phyloP scores from a whole-genome alignment of 30 jellyfish, hydroid and myxozoan genomes.

The Cassiopea xamachana region DNA sequence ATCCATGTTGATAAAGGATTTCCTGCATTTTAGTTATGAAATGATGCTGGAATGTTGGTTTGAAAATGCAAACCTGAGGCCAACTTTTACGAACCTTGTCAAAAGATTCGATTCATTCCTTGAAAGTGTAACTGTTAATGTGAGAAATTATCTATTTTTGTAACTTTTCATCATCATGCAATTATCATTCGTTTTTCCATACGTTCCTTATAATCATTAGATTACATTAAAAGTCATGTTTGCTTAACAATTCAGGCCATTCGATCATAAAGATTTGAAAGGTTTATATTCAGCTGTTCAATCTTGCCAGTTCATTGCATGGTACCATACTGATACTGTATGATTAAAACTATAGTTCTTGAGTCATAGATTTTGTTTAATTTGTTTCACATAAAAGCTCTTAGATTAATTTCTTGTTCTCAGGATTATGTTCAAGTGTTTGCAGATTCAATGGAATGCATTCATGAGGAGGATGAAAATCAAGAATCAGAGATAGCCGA shows the following conservation, averaged over 20 bases:
- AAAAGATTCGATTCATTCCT: slow-evolving; percentile 28
- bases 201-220: too few species aligned
- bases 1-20: too few species aligned
- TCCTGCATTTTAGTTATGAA: slow-evolving; percentile 37
- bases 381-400: neutral
- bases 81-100: slow-evolving; percentile 47
- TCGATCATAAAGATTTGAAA: neutral
- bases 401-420: neutral
- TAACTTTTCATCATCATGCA: neutral
- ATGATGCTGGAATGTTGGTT: slow-evolving; percentile 75
- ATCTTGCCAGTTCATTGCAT: neutral
- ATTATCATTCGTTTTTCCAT: too few species aligned
- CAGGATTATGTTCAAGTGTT: slow-evolving; percentile 46
- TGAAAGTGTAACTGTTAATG: slow-evolving; percentile 38
- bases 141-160: neutral
- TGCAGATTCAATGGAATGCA: slow-evolving; percentile 52
- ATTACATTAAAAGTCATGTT: too few species aligned
- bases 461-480: slow-evolving; percentile 46
- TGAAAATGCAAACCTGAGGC: slow-evolving; percentile 71
- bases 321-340: neutral
- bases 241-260: too few species aligned
- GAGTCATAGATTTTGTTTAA: neutral
- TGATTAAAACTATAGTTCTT: too few species aligned
- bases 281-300: neutral
- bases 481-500: slow-evolving; percentile 63